Evolutionary conservation across 2,888 invertebrate species (phyloP).

Genomic region (Ophion ventricosus): DNA sequence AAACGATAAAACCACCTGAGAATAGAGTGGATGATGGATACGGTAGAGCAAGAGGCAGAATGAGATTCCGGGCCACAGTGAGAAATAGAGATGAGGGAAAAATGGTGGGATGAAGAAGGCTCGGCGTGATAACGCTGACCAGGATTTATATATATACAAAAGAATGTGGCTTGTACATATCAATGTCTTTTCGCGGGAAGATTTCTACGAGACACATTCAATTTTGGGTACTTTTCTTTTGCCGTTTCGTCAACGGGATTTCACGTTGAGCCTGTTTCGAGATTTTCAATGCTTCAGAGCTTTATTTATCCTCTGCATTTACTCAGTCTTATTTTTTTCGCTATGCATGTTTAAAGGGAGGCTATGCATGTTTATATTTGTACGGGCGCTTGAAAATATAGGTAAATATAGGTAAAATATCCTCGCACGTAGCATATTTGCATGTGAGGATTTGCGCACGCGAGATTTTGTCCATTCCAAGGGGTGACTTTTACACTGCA

Average conservation of each 20-base stretch:
- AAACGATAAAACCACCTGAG: conserved; percentile 53
- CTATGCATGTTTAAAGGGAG: not conserved
- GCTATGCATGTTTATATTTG: not conserved
- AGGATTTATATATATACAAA: conserved; percentile 31
- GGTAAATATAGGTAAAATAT: too few species aligned
- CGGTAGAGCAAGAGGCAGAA: conserved; percentile 41
- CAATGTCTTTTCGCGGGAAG: not conserved
- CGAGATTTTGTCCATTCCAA: too few species aligned
- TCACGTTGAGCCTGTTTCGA: conserved; percentile 31
- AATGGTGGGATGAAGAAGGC: conserved; percentile 45
- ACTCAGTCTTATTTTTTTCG: conserved; percentile 13
- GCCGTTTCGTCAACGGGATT: conserved; percentile 51
- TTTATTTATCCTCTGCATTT: conserved; percentile 28
- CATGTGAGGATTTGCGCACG: too few species aligned
- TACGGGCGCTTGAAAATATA: too few species aligned
- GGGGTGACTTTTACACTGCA: too few species aligned
- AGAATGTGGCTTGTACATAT: conserved; percentile 23
- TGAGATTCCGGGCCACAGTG: conserved; percentile 21
- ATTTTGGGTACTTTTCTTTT: conserved; percentile 43
- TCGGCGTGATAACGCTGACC: conserved; percentile 68
- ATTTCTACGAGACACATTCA: conserved; percentile 60
- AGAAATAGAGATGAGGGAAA: conserved; percentile 33
- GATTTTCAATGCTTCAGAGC: not conserved
- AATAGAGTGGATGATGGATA: conserved; percentile 48
- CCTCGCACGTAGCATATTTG: too few species aligned